Percentiles rank a stretch among this genome's conserved stretches.
Evolutionary conservation across 2,888 invertebrate species (phyloP).

Genomic region (Aspidiotus rigidus): DNA sequence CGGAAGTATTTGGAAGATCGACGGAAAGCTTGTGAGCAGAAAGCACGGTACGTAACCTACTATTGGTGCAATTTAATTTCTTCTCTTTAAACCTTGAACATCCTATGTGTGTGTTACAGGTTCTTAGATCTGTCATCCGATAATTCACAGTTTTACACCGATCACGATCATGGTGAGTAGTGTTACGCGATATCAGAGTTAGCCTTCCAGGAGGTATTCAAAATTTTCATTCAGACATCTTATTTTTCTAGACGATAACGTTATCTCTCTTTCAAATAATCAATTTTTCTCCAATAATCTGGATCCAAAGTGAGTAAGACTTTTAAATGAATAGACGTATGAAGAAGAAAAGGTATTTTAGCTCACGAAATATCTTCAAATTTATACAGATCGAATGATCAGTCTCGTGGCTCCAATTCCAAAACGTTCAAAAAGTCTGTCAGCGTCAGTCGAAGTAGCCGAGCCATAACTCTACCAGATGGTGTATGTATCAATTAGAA

Average conservation of each 20-base stretch:
- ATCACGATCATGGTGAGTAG: background rate
- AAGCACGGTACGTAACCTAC: conserved; percentile 8
- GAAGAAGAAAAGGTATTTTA: too few relatives aligned
- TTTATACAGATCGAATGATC: background rate
- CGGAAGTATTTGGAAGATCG: conserved; percentile 20
- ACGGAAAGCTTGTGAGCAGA: conserved; percentile 24
- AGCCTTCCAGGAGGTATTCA: background rate
- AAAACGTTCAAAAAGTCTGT: background rate
- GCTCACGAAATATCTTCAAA: background rate
- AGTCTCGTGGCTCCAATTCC: background rate
- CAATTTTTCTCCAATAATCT: conserved; percentile 7
- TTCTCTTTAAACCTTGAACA: background rate
- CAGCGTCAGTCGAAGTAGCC: conserved; percentile 3
- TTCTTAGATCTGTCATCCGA: background rate
- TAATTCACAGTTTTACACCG: background rate
- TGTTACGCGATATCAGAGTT: too few relatives aligned
- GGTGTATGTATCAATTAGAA: background rate
- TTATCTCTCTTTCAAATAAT: background rate
- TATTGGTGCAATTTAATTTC: background rate
- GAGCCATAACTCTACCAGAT: conserved; percentile 2
- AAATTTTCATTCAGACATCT: background rate
- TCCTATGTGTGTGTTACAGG: background rate
- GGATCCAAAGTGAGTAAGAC: background rate
- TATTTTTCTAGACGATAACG: background rate
- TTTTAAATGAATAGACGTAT: background rate